Evolutionary conservation across 2,888 invertebrate species (phyloP).

Genomic region (Zygothrica quintamaculata): DNA sequence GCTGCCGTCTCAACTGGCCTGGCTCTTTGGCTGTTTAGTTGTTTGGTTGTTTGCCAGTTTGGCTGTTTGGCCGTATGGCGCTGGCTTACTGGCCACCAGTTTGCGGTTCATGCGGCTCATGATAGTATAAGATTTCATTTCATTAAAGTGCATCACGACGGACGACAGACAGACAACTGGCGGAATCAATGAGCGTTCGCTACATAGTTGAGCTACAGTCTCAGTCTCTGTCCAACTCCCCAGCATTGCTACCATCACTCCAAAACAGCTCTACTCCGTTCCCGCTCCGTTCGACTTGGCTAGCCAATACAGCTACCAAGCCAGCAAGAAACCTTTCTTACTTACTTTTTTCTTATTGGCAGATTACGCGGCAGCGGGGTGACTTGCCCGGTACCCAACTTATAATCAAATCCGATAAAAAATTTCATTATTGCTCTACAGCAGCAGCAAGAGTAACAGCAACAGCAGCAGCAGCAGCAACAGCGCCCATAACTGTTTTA

Average conservation of each 20-base stretch:
- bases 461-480: constrained; percentile 36
- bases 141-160: constrained; percentile 85
- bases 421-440: constrained; percentile 76
- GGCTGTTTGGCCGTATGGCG: constrained; percentile 46
- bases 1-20: constrained; percentile 26
- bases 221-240: constrained; percentile 49
- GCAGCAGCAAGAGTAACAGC: constrained; percentile 33
- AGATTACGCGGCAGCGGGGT: constrained; percentile 76
- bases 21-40: constrained; percentile 46
- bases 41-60: constrained; percentile 36
- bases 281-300: constrained; percentile 16
- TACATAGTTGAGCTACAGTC: constrained; percentile 56
- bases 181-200: constrained; percentile 73
- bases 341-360: constrained; percentile 80
- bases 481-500: constrained; percentile 72
- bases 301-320: constrained; percentile 50
- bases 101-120: constrained; percentile 74
- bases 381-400: constrained; percentile 64
- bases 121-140: constrained; percentile 85
- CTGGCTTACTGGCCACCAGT: constrained; percentile 52
- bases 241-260: too few species aligned
- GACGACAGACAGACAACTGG: constrained; percentile 67
- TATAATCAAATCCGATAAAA: constrained; percentile 80
- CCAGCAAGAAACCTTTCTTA: constrained; percentile 49
- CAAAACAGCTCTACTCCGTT: constrained; percentile 27